Conservation (phyloP, 2,888 invertebrate genomes). For the Drosophila multiciliata region DNA sequence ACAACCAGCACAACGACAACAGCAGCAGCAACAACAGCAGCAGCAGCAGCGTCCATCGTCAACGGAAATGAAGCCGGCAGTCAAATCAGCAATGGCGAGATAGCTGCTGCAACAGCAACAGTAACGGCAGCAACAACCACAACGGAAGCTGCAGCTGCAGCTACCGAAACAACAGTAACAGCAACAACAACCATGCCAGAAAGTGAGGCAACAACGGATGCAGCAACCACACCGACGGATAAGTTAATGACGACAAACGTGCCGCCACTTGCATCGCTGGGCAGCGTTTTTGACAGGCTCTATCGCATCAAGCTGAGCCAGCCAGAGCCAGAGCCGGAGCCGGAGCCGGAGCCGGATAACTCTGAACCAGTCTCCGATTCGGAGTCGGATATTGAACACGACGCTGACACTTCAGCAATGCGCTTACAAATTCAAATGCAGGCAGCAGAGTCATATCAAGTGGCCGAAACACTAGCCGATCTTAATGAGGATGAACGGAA, state of each 20-base stretch:
- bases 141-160: not conserved
- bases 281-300: slow-evolving; percentile 76
- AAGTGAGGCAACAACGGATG: slow-evolving; percentile 1
- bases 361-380: slow-evolving; percentile 3
- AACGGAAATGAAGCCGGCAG: slow-evolving; percentile 53
- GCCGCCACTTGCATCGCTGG: slow-evolving; percentile 47
- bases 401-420: slow-evolving; percentile 8
- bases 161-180: slow-evolving; percentile 12
- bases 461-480: slow-evolving; percentile 69
- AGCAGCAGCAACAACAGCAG: slow-evolving; percentile 21
- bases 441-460: slow-evolving; percentile 73
- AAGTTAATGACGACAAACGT: slow-evolving; percentile 57
- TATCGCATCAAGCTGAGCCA: slow-evolving; percentile 82
- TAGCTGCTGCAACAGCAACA: slow-evolving; percentile 12
- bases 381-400: not conserved
- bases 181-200: slow-evolving; percentile 14
- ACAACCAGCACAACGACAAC: slow-evolving; percentile 72
- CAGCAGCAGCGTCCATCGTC: slow-evolving; percentile 22
- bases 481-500: slow-evolving; percentile 63
- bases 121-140: slow-evolving; percentile 25
- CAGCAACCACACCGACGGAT: slow-evolving; percentile 11
- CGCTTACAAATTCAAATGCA: slow-evolving; percentile 72
- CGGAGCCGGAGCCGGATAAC: slow-evolving; percentile 8
- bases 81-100: slow-evolving; percentile 42
- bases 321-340: slow-evolving; percentile 44